Evolutionary conservation across 1,140 invertebrate genomes (phyloP).

Genomic region (Cotesia chilonis): DNA sequence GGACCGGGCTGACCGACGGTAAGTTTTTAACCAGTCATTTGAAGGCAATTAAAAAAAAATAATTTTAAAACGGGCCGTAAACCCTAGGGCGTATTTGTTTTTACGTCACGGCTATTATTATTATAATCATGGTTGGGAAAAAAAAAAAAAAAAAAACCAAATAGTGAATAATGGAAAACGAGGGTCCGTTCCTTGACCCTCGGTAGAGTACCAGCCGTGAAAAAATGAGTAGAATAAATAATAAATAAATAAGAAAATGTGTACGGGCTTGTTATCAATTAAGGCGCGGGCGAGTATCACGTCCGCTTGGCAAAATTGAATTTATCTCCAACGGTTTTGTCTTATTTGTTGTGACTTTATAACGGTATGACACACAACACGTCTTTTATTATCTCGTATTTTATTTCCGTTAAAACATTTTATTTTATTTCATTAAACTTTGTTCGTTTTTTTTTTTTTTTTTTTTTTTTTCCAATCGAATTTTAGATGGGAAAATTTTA

Average conservation of each 20-base stretch:
- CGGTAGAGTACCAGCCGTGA: background rate
- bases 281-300: conserved; percentile 10
- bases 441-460: too few relatives aligned
- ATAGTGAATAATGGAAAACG: background rate
- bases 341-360: background rate
- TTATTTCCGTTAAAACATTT: too few relatives aligned
- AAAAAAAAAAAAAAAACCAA: background rate
- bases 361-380: background rate
- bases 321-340: conserved; percentile 12
- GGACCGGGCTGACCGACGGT: too few relatives aligned
- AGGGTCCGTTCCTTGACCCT: conserved; percentile 7
- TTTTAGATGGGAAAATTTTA: too few relatives aligned
- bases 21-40: too few relatives aligned
- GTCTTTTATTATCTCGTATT: background rate
- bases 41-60: too few relatives aligned
- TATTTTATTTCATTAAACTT: too few relatives aligned
- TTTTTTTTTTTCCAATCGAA: too few relatives aligned
- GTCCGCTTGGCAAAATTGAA: conserved; percentile 13
- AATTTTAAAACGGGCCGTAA: too few relatives aligned
- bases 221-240: background rate
- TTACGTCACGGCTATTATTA: background rate
- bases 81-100: too few relatives aligned
- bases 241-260: background rate
- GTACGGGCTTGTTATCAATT: conserved; percentile 17
- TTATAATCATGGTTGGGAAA: background rate